Evolutionary conservation across 2,888 invertebrate genomes (phyloP), one percentile per base, ranked within the genome.

Genomic region (Dromius quadrimaculatus): DNA sequence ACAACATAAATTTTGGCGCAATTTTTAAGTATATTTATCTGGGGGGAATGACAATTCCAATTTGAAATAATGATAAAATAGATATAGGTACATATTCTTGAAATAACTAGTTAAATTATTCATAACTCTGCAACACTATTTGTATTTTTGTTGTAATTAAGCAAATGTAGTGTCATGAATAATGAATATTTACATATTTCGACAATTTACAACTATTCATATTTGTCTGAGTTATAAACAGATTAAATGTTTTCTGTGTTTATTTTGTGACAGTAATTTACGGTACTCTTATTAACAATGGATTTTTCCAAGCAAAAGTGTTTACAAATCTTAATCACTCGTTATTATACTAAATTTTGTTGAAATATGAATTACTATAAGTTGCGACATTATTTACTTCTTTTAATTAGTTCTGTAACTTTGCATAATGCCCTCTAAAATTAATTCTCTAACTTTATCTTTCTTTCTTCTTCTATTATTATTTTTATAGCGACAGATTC

Each of bases 301-400:
- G 47, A 45, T 45, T 64, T 64, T 43, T 64, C 45, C 43, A 43
- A 17, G 17, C 45, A 45, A 54, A n/a, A 17, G 9, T 59, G 28
- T 54, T 54, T 54, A 54, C 50, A 54, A 23, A 8, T 23, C 28
- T n/a, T 50, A 36, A 50, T 47, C 47, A 47, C 36, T 43, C 15
- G 50, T 65, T 65, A 65, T 65, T 65, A 65, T 65, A 47, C 50
- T 50, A 50, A 62, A 43, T 65, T 32, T 50, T 65, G 47, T 65
- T 65, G 50, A 13, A 65, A 65, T 65, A 47, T 65, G 50, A 50
- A 32, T 47, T 22, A 47, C 34, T 47, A 64, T 34, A 32, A 19
- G 64, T 64, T 45, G 64, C 64, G 65, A 23, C 50, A 54, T 3
- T 54, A 28, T 54, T 54, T 54, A 54, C 50, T 28, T 54, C 5